A percentile compares a stretch with the other conserved stretches of the same genome.
phyloP scores from a whole-genome alignment of 2,888 invertebrate genomes.

The Exocentrus adspersus region DNA sequence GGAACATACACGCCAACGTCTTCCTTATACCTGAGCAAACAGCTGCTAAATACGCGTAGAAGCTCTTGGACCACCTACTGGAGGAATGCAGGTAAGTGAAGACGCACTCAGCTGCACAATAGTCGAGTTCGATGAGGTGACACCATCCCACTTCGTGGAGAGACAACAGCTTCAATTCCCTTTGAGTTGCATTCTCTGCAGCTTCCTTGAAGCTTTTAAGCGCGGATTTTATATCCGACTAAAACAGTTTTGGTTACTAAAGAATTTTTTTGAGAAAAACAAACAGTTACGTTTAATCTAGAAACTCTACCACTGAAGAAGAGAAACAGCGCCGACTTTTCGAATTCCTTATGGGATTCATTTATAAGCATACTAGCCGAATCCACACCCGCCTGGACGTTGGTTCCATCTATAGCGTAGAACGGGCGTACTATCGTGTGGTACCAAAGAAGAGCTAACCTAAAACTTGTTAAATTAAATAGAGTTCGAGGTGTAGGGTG shows the following conservation, averaged over 20 bases:
- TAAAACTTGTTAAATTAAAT: slow-evolving; percentile 49
- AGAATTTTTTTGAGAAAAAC: too few species aligned
- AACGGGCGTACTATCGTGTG: slow-evolving; percentile 76
- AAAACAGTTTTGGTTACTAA: too few species aligned
- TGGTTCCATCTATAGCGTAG: slow-evolving; percentile 72
- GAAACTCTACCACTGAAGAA: slow-evolving; percentile 74
- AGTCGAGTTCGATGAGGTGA: slow-evolving; percentile 70
- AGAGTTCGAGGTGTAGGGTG: too few species aligned
- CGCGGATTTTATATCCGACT: slow-evolving; percentile 71
- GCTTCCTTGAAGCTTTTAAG: slow-evolving; percentile 69
- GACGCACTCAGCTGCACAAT: slow-evolving; percentile 65
- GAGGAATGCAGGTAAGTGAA: slow-evolving; percentile 68
- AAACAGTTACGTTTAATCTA: slow-evolving; percentile 71
- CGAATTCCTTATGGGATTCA: slow-evolving; percentile 68
- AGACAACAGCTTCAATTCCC: slow-evolving; percentile 72
- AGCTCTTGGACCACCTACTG: slow-evolving; percentile 74
- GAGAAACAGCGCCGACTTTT: slow-evolving; percentile 72
- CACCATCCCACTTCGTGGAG: slow-evolving; percentile 74
- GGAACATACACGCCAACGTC: too few species aligned
- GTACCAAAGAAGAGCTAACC: slow-evolving; percentile 73
- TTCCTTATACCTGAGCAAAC: slow-evolving; percentile 60
- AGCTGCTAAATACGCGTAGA: slow-evolving; percentile 72
- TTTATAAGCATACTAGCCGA: slow-evolving; percentile 66
- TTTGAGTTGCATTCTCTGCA: slow-evolving; percentile 69
- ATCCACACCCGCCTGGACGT: slow-evolving; percentile 69